phyloP scores from a whole-genome alignment of 1,140 invertebrate genomes.

The Drosophila pruinosa region DNA sequence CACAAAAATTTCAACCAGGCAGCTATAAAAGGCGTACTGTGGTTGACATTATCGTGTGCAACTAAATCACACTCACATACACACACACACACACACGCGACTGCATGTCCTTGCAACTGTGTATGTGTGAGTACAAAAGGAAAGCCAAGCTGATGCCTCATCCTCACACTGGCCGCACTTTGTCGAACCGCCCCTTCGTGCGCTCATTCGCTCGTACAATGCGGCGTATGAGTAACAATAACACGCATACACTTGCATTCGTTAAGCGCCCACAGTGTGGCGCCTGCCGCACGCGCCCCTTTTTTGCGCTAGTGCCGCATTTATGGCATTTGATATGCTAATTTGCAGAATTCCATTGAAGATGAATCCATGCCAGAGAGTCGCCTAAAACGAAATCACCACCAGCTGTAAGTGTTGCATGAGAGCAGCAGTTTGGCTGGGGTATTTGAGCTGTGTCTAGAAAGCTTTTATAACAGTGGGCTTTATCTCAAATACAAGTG shows the following conservation, averaged over 20 bases:
- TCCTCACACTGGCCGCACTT: constrained; percentile 12
- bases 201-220: constrained; percentile 72
- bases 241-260: constrained; percentile 36
- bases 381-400: constrained; percentile 41
- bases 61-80: constrained; percentile 62
- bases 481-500: background rate
- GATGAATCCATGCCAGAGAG: constrained; percentile 26
- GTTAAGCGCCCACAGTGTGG: background rate
- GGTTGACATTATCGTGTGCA: constrained; percentile 77
- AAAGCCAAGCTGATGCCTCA: constrained; percentile 15
- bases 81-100: constrained; percentile 33
- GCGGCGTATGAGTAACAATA: constrained; percentile 76
- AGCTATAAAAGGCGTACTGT: constrained; percentile 62
- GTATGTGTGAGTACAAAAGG: constrained; percentile 10
- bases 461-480: constrained; percentile 29
- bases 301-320: constrained; percentile 36
- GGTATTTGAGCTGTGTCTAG: constrained; percentile 50
- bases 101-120: constrained; percentile 14
- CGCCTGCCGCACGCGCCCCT: constrained; percentile 2
- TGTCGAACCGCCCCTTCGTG: constrained; percentile 65
- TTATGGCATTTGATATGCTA: constrained; percentile 81
- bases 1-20: constrained; percentile 42
- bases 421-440: constrained; percentile 44
- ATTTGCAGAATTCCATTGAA: constrained; percentile 65
- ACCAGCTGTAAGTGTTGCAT: constrained; percentile 54